Percentiles rank a stretch among this genome's conserved stretches.
Evolutionary conservation across 1,140 invertebrate species (phyloP).

Genomic region (Drosophila lowei): DNA sequence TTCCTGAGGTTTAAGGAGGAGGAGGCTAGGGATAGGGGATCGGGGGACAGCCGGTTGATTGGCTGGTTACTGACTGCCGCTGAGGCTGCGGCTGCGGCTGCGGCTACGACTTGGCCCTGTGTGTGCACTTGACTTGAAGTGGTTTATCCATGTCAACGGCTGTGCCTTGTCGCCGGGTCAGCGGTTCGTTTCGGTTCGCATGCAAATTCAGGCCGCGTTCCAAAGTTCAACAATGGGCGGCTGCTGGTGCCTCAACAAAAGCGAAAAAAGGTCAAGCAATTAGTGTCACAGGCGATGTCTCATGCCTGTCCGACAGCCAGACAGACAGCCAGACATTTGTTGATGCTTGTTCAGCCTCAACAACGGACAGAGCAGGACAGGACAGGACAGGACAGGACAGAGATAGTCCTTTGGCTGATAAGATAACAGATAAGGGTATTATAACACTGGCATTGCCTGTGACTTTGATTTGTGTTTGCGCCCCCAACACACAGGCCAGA

Average conservation of each 20-base stretch:
- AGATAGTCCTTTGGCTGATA: slow-evolving; percentile 33
- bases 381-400: slow-evolving; percentile 1
- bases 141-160: slow-evolving; percentile 77
- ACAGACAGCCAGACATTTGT: slow-evolving; percentile 34
- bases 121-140: slow-evolving; percentile 65
- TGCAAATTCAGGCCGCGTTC: slow-evolving; percentile 62
- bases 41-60: slow-evolving; percentile 9
- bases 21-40: not conserved
- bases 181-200: slow-evolving; percentile 38
- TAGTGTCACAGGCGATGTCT: slow-evolving; percentile 57
- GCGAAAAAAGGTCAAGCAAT: slow-evolving; percentile 73
- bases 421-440: slow-evolving; percentile 53
- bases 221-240: slow-evolving; percentile 61
- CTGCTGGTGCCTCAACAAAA: slow-evolving; percentile 1
- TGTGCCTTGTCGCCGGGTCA: slow-evolving; percentile 43
- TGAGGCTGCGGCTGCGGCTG: not conserved
- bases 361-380: slow-evolving; percentile 1
- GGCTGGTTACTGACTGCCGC: not conserved
- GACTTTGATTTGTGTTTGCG: slow-evolving; percentile 46
- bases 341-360: slow-evolving; percentile 43
- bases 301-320: slow-evolving; percentile 10
- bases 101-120: slow-evolving; percentile 32
- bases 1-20: slow-evolving; percentile 10
- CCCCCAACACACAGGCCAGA: slow-evolving; percentile 7
- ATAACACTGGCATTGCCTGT: slow-evolving; percentile 36